Evolutionary conservation across 2,113 vertebrate species (phyloP).

Genomic region (Clarias batrachus): DNA sequence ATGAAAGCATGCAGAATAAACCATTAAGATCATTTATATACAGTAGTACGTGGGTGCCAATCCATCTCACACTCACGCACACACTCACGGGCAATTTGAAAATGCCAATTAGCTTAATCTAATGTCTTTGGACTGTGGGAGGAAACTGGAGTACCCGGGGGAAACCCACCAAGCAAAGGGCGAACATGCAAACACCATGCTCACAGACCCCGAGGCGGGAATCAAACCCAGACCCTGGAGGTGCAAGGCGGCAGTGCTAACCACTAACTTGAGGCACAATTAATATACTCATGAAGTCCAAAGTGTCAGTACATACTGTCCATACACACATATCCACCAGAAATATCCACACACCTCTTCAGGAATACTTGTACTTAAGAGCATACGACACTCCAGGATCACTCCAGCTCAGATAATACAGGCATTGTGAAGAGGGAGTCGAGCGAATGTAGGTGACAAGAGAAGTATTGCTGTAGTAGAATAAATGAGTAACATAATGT

Average conservation of each 20-base stretch:
- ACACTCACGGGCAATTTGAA: too few relatives aligned
- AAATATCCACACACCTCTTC: neutral
- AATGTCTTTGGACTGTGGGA: too few relatives aligned
- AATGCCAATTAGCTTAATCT: too few relatives aligned
- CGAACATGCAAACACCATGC: too few relatives aligned
- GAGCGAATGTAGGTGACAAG: neutral
- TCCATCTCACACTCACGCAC: too few relatives aligned
- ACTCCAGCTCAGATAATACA: neutral
- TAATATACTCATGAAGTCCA: neutral
- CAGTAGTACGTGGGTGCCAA: too few relatives aligned
- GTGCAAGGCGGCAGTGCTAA: too few relatives aligned
- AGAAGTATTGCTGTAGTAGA: conserved; percentile 16
- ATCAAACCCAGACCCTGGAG: too few relatives aligned
- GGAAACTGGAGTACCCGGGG: too few relatives aligned
- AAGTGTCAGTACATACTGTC: neutral
- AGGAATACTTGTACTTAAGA: neutral
- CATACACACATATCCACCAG: neutral
- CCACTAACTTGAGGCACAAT: neutral
- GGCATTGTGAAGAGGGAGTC: neutral
- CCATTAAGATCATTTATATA: neutral
- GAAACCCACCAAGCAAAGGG: too few relatives aligned
- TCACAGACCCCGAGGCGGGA: too few relatives aligned
- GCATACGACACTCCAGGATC: neutral
- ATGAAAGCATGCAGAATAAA: neutral
- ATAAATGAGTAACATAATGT: conserved; percentile 40